These are phyloP conservation scores for Polypedilum pembai DNA, from an alignment of 1,140 invertebrate genomes.

Conservation along the genomic window DNA sequence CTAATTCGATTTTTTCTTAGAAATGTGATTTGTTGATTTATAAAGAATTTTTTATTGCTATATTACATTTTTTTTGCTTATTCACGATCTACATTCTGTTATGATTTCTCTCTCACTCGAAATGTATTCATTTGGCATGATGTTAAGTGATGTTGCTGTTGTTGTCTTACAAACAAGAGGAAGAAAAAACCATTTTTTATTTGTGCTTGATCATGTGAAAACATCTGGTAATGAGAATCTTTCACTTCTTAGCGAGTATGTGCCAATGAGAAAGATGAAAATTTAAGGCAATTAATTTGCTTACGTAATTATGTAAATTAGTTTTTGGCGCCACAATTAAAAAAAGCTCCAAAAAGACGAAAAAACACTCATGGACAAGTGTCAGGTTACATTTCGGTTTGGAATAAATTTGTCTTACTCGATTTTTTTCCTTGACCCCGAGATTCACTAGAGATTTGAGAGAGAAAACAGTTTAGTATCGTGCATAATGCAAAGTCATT, in stretches of 20 bases:
- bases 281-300: constrained; percentile 18
- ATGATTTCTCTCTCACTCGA: background rate
- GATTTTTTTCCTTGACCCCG: background rate
- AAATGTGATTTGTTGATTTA: constrained; percentile 26
- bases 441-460: background rate
- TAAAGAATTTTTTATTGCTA: constrained; percentile 8
- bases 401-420: background rate
- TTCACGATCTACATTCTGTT: constrained; percentile 24
- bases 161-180: background rate
- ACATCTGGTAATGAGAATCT: constrained; percentile 24
- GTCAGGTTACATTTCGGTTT: background rate
- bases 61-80: constrained; percentile 14
- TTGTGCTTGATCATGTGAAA: constrained; percentile 21
- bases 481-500: constrained; percentile 12
- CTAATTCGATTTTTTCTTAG: background rate
- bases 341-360: background rate
- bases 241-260: background rate
- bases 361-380: background rate
- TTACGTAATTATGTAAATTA: constrained; percentile 25
- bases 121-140: background rate
- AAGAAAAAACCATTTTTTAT: background rate
- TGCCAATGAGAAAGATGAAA: constrained; percentile 11
- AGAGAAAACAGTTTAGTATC: background rate
- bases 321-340: constrained; percentile 25
- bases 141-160: constrained; percentile 4